Evolutionary conservation across 2,113 vertebrate species (phyloP), one percentile per base, ranked within the genome.

Genomic region (Sinocyclocheilus anshuiensis): DNA sequence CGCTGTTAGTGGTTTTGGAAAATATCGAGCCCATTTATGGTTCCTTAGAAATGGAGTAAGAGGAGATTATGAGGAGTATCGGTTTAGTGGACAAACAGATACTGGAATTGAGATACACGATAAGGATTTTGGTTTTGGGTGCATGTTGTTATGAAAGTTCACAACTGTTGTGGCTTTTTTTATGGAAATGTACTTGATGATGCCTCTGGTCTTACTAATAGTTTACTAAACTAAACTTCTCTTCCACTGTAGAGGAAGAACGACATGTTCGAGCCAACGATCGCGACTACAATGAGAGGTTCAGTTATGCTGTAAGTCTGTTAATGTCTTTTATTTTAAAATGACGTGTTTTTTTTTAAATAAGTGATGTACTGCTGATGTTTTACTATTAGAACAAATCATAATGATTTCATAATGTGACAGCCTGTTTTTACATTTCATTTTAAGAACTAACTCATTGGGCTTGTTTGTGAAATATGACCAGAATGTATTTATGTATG

Each of bases 231-330:
- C 1, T 61, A 26, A 84, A 9, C 83, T 26, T 69, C 20, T 77
- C 3, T 72, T 82, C 83, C 16, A 22, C 92, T 94, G 74, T 90
- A 97, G 97, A 97, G 91, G 94, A 94, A 84, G 96, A 97, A 92
- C 94, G 97, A 26, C 91, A 87, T 22, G 96, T 97, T 81, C 96
- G 95, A 92, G 96, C 96, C 45, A 97, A 96, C n/a, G 94, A 96
- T 9, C 92, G 92, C 75, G 95, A 96, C 89, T 96, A 95, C 87
- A 97, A 97, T 76, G 96, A 95, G 86, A 96, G 92, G 91, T 97
- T 96, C 90, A 92, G 86, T 79, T 97, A 97, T 11, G 94, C 95
- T 24, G 97, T 97, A 89, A 97, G 96, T 96, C 33, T 53, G 8
- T 20, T 39, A 2, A 33, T 76, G 2, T 4, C 4, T 2, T 48